Percentiles rank a stretch among this genome's conserved stretches.
Conservation (phyloP, 2,888 invertebrate genomes). For the Orgyia antiqua region DNA sequence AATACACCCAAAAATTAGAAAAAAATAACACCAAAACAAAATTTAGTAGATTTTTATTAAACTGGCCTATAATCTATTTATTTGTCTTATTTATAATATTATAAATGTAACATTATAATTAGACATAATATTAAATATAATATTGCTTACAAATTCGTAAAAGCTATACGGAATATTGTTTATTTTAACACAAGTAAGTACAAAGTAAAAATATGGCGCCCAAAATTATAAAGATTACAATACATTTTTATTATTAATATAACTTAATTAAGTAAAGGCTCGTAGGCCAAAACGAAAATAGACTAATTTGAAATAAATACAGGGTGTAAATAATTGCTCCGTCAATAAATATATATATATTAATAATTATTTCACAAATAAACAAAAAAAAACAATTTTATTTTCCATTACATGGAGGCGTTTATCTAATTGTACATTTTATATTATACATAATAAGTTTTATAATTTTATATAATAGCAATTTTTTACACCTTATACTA, state of each 20-base stretch:
- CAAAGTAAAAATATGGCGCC: too few relatives aligned
- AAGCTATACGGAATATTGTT: too few relatives aligned
- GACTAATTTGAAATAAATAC: conserved; percentile 49
- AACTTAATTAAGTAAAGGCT: conserved; percentile 44
- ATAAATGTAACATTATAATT: too few relatives aligned
- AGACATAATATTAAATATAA: too few relatives aligned
- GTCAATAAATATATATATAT: conserved; percentile 24
- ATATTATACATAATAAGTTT: conserved; percentile 28
- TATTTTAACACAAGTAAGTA: too few relatives aligned
- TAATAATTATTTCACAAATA: conserved; percentile 10
- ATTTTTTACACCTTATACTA: conserved; percentile 60
- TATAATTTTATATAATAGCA: conserved; percentile 28
- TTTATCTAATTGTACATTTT: conserved; percentile 20
- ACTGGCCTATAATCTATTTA: too few relatives aligned
- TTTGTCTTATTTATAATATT: too few relatives aligned
- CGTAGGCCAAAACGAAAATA: conserved; percentile 37
- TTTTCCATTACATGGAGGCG: conserved; percentile 50
- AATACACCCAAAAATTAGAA: too few relatives aligned
- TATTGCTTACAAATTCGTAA: too few relatives aligned
- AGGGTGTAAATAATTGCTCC: conserved; percentile 56
- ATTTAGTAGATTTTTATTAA: too few relatives aligned
- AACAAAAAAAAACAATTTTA: conserved; percentile 15
- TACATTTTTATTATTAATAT: conserved; percentile 23
- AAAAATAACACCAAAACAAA: too few relatives aligned
- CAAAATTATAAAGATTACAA: conserved; percentile 29